phyloP scores from a whole-genome alignment of 2,888 invertebrate species.

The Epirrhoe alternata region DNA sequence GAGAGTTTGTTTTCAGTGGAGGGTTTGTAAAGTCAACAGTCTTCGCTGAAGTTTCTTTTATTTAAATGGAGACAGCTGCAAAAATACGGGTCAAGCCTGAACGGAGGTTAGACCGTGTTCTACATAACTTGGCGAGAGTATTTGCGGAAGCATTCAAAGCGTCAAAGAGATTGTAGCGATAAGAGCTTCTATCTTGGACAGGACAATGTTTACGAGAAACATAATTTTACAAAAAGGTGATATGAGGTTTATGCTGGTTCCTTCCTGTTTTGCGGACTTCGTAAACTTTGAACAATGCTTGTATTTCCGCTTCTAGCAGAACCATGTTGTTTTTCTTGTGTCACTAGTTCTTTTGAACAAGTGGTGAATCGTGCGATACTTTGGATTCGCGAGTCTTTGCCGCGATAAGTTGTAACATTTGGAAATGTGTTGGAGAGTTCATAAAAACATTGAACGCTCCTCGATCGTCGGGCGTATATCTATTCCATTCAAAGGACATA shows the following conservation, averaged over 20 bases:
- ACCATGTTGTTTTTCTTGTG: neutral
- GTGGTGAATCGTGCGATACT: neutral
- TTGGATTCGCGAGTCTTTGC: neutral
- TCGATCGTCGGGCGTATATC: too few species aligned
- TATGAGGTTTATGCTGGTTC: neutral
- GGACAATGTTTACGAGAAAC: slow-evolving; percentile 11
- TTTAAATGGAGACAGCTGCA: slow-evolving; percentile 54
- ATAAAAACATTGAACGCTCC: too few species aligned
- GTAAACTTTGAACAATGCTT: neutral
- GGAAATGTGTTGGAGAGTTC: too few species aligned
- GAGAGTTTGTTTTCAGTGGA: neutral
- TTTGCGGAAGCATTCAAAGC: slow-evolving; percentile 32
- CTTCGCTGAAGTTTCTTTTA: slow-evolving; percentile 45
- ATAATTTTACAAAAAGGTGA: slow-evolving; percentile 1
- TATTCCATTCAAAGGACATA: too few species aligned
- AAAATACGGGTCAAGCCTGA: slow-evolving; percentile 45
- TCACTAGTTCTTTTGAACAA: too few species aligned
- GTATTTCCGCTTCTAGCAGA: neutral
- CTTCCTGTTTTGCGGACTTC: neutral
- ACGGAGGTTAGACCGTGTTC: slow-evolving; percentile 29
- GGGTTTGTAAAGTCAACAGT: slow-evolving; percentile 44
- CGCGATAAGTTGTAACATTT: too few species aligned
- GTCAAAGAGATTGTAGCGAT: slow-evolving; percentile 32
- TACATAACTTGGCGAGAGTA: slow-evolving; percentile 29
- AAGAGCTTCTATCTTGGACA: slow-evolving; percentile 9